phyloP scores from a whole-genome alignment of 2,113 vertebrate species.

The Alaudala cheleensis region DNA sequence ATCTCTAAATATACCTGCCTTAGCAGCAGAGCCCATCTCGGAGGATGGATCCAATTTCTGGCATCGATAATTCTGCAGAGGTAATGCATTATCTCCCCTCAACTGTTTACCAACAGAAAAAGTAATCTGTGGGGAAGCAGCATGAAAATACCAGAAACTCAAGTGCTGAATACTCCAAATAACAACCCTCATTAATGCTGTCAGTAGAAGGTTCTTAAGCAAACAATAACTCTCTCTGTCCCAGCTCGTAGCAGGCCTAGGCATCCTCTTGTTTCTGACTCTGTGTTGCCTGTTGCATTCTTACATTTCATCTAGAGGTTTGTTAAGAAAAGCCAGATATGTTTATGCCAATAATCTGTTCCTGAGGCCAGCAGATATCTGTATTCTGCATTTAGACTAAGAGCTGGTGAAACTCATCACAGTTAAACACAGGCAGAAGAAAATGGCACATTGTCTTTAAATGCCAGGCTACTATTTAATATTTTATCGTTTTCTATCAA shows the following conservation, averaged over 20 bases:
- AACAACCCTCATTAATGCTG: not conserved
- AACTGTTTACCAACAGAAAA: not conserved
- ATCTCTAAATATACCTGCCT: not conserved
- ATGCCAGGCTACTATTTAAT: not conserved
- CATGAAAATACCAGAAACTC: not conserved
- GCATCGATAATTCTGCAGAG: not conserved
- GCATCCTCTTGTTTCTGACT: not conserved
- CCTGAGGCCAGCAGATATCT: not conserved
- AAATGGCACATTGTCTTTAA: not conserved
- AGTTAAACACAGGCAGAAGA: not conserved
- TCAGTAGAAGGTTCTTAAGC: not conserved
- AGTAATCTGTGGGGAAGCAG: not conserved
- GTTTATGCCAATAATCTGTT: not conserved
- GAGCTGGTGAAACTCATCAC: not conserved
- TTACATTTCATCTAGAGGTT: not conserved
- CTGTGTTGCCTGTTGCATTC: not conserved
- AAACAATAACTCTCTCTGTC: not conserved
- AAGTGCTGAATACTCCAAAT: not conserved
- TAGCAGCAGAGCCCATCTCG: not conserved
- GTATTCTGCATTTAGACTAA: not conserved
- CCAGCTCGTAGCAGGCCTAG: not conserved
- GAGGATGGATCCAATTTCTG: not conserved
- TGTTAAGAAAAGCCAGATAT: not conserved
- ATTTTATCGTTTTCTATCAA: not conserved
- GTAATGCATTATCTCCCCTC: not conserved